Conservation (phyloP, 2,888 invertebrate species). For the Trissolcus brochymenae region DNA sequence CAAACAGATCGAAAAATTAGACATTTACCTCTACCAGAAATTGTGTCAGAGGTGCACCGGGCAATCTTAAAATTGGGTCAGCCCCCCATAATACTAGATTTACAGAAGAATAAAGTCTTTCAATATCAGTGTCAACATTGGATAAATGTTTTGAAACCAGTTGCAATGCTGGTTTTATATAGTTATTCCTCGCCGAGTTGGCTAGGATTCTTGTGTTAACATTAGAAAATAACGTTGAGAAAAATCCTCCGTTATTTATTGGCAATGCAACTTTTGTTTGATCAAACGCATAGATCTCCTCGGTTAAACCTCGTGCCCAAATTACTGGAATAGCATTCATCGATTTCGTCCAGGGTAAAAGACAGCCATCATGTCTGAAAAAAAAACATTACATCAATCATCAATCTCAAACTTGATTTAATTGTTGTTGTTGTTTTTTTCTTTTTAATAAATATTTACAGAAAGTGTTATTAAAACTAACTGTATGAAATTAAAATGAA, state of each 20-base stretch:
- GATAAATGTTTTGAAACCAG: slow-evolving; percentile 62
- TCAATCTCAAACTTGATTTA: background rate
- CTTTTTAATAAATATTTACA: too few relatives aligned
- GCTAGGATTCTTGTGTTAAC: slow-evolving; percentile 52
- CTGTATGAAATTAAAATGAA: too few relatives aligned
- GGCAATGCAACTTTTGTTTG: slow-evolving; percentile 70
- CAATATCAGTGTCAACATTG: slow-evolving; percentile 57
- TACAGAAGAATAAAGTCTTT: slow-evolving; percentile 68
- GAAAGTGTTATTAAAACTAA: too few relatives aligned
- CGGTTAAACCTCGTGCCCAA: slow-evolving; percentile 67
- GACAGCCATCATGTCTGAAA: slow-evolving; percentile 72
- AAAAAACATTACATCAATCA: slow-evolving; percentile 8
- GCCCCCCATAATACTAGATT: slow-evolving; percentile 69
- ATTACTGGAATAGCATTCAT: slow-evolving; percentile 71
- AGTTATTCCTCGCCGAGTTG: slow-evolving; percentile 63
- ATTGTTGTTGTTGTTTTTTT: too few relatives aligned
- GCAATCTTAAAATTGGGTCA: slow-evolving; percentile 67
- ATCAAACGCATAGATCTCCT: slow-evolving; percentile 70
- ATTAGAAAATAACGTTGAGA: slow-evolving; percentile 56
- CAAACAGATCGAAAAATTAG: background rate
- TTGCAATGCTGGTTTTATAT: slow-evolving; percentile 63
- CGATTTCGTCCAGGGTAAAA: slow-evolving; percentile 69
- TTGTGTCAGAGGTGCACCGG: slow-evolving; percentile 68
- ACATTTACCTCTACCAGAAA: slow-evolving; percentile 66
- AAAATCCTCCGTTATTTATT: slow-evolving; percentile 64